phyloP scores from a whole-genome alignment of 2,888 invertebrate genomes.

The Lottia scabra region DNA sequence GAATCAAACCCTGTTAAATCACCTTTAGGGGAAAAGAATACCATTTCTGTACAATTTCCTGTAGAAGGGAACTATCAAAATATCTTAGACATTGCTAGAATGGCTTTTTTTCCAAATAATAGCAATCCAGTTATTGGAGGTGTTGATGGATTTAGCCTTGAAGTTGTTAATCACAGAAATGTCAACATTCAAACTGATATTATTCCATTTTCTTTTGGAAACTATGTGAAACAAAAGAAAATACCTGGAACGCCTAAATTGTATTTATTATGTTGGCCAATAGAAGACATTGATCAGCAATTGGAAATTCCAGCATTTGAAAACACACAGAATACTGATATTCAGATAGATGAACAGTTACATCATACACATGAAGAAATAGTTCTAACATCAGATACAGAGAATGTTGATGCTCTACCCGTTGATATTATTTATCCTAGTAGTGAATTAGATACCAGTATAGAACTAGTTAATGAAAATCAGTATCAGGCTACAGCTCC shows the following conservation, averaged over 20 bases:
- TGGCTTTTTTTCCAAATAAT: neutral
- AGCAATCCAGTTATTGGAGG: neutral
- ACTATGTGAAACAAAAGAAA: neutral
- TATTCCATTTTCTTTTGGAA: neutral
- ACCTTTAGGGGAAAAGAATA: neutral
- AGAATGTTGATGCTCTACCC: too few relatives aligned
- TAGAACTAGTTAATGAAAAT: too few relatives aligned
- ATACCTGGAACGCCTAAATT: neutral
- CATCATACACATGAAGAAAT: too few relatives aligned
- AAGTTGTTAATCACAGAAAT: neutral
- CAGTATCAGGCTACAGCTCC: too few relatives aligned
- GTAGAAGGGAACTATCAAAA: too few relatives aligned
- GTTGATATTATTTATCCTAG: too few relatives aligned
- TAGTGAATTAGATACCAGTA: too few relatives aligned
- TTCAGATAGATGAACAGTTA: too few relatives aligned
- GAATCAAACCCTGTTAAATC: neutral
- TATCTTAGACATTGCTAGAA: neutral
- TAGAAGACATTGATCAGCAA: neutral
- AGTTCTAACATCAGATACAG: too few relatives aligned
- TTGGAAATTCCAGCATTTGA: too few relatives aligned
- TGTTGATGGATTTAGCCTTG: neutral
- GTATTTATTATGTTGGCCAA: neutral
- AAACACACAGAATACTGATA: too few relatives aligned
- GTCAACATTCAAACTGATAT: neutral
- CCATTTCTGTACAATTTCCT: neutral